Evolutionary conservation across 2,888 invertebrate genomes (phyloP).

Genomic region (Hetaerina titia): DNA sequence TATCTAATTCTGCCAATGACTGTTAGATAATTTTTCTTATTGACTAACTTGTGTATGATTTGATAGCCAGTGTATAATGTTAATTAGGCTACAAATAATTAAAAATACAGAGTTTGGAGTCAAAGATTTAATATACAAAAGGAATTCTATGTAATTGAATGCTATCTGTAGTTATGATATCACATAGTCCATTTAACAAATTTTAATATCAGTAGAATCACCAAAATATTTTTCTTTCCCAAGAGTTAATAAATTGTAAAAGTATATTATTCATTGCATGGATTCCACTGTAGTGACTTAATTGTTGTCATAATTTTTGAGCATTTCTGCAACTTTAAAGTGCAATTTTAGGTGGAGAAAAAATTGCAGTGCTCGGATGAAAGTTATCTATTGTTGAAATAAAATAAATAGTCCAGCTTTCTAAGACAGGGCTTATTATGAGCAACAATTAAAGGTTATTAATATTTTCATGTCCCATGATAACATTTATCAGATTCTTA

Average conservation of each 20-base stretch:
- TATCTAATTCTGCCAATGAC: background rate
- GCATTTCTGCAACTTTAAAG: constrained; percentile 12
- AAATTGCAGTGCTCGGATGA: constrained; percentile 33
- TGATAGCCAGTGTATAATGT: constrained; percentile 14
- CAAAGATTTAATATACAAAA: background rate
- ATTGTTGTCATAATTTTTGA: constrained; percentile 57
- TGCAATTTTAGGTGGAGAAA: background rate
- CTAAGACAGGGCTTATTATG: constrained; percentile 37
- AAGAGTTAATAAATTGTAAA: constrained; percentile 7
- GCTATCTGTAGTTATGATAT: constrained; percentile 56
- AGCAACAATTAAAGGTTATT: constrained; percentile 7
- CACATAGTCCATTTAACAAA: constrained; percentile 56
- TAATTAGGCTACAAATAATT: background rate
- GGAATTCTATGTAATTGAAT: constrained; percentile 43
- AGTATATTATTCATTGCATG: constrained; percentile 24
- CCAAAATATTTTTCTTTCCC: constrained; percentile 60
- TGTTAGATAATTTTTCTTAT: background rate
- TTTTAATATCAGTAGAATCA: constrained; percentile 46
- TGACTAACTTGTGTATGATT: constrained; percentile 2
- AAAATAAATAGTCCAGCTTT: constrained; percentile 35
- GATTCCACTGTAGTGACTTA: constrained; percentile 54
- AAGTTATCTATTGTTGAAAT: constrained; percentile 7
- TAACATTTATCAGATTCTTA: constrained; percentile 1
- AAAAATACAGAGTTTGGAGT: background rate
- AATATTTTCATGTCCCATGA: background rate